These are phyloP conservation scores for Columbina picui DNA, from an alignment of 2,113 vertebrate species.

Conservation along the genomic window DNA sequence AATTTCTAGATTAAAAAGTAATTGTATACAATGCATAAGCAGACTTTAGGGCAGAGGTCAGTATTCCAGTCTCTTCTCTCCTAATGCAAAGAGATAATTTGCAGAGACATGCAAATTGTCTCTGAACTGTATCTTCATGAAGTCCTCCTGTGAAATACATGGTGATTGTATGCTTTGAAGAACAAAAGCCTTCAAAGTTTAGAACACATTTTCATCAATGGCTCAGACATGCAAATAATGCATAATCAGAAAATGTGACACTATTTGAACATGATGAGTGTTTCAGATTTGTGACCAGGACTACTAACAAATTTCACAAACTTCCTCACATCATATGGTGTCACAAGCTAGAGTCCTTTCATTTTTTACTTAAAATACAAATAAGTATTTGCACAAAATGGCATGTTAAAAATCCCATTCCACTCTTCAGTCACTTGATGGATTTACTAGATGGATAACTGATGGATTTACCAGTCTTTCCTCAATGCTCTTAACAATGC, in stretches of 20 bases:
- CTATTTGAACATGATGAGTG: neutral
- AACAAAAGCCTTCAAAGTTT: neutral
- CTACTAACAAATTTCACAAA: neutral
- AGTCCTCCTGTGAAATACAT: neutral
- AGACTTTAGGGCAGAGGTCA: neutral
- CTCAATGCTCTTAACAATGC: neutral
- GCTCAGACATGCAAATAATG: constrained; percentile 14
- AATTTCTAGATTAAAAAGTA: constrained; percentile 18
- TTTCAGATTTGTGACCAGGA: neutral
- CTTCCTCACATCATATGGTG: neutral
- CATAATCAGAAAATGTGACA: neutral
- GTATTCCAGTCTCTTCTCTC: neutral
- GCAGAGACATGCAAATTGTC: constrained; percentile 44
- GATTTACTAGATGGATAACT: too few relatives aligned
- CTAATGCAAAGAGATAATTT: neutral
- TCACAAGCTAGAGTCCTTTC: neutral
- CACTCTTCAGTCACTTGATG: accelerated
- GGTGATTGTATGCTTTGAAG: neutral
- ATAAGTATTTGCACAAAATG: neutral
- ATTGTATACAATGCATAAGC: neutral
- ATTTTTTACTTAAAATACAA: neutral
- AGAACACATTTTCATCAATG: neutral
- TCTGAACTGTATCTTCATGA: neutral
- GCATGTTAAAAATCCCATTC: neutral
- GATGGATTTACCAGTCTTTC: neutral